phyloP scores from a whole-genome alignment of 2,888 invertebrate species.

The Spodoptera littoralis region DNA sequence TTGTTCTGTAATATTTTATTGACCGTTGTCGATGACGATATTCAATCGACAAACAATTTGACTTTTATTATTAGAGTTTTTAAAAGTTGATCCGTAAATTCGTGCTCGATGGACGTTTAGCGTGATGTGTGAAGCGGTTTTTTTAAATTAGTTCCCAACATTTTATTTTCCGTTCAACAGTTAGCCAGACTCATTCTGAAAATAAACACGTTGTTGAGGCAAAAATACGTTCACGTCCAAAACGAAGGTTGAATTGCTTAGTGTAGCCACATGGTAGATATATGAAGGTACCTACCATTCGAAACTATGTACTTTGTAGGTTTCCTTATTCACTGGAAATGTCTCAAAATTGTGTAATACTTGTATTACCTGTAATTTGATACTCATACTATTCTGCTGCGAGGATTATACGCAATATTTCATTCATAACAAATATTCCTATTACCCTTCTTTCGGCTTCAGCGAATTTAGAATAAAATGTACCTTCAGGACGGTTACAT shows the following conservation, averaged over 20 bases:
- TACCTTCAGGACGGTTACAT: conserved; percentile 26
- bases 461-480: conserved; percentile 24
- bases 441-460: conserved; percentile 27
- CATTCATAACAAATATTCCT: conserved; percentile 32
- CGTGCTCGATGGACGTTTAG: conserved; percentile 14
- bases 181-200: conserved; percentile 13
- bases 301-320: not conserved
- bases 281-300: too few relatives aligned
- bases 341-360: not conserved
- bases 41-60: conserved; percentile 5
- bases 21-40: not conserved
- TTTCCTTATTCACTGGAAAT: not conserved
- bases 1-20: conserved; percentile 11
- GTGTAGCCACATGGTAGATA: too few relatives aligned
- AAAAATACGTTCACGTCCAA: not conserved
- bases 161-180: conserved; percentile 40
- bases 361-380: conserved; percentile 1
- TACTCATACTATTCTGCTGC: not conserved
- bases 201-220: not conserved
- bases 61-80: not conserved
- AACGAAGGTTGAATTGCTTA: too few relatives aligned
- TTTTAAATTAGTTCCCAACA: conserved; percentile 20
- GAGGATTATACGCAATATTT: conserved; percentile 23
- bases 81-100: conserved; percentile 8
- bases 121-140: conserved; percentile 11